phyloP scores from a whole-genome alignment of 2,113 vertebrate genomes.

The Zootoca vivipara region DNA sequence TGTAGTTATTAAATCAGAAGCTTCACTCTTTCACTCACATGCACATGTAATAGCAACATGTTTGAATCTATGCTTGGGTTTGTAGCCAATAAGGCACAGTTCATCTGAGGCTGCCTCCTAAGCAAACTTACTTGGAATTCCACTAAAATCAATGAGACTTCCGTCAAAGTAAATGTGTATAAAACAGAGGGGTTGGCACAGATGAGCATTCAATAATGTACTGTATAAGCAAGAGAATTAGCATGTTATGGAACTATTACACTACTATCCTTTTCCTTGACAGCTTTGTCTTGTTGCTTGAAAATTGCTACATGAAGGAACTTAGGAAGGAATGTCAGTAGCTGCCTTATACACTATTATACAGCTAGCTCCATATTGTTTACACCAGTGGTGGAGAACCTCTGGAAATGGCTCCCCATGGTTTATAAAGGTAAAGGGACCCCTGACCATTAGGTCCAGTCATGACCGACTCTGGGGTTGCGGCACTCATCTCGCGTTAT shows the following conservation, averaged over 20 bases:
- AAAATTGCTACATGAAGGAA: background rate
- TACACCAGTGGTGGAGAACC: too few relatives aligned
- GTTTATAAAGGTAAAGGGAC: too few relatives aligned
- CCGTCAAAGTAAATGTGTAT: background rate
- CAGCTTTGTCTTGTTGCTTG: background rate
- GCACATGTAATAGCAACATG: constrained; percentile 12
- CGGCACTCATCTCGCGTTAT: too few relatives aligned
- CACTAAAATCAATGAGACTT: background rate
- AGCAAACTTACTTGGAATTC: background rate
- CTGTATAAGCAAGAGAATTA: constrained; percentile 38
- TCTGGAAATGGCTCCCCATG: too few relatives aligned
- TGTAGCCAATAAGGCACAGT: constrained; percentile 39
- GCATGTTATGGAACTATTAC: background rate
- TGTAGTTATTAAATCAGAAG: constrained; percentile 56
- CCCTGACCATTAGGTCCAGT: too few relatives aligned
- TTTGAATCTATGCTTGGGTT: constrained; percentile 45
- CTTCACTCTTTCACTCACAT: background rate
- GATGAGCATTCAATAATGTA: constrained; percentile 45
- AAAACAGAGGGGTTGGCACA: background rate
- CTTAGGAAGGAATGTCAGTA: too few relatives aligned
- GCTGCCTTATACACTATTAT: too few relatives aligned
- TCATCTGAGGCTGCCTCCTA: constrained; percentile 15
- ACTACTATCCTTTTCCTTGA: background rate
- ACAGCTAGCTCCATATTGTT: too few relatives aligned
- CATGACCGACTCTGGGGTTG: too few relatives aligned